Evolutionary conservation across 2,113 vertebrate genomes (phyloP).

Genomic region (Paramormyrops kingsleyae): DNA sequence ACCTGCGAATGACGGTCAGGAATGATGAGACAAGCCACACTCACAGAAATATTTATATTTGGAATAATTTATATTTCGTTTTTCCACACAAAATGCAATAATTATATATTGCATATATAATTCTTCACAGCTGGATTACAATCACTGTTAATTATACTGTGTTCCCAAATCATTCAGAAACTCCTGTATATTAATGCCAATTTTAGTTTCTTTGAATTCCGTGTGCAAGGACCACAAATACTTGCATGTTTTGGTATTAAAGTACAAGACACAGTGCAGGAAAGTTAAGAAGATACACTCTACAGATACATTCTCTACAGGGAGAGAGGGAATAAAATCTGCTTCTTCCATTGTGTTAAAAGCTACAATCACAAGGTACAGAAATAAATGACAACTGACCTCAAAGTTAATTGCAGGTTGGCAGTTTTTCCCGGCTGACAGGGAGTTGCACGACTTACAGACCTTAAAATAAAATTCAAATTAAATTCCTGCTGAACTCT

Average conservation of each 20-base stretch:
- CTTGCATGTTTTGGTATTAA: slow-evolving; percentile 14
- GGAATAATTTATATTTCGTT: slow-evolving; percentile 29
- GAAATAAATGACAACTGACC: background rate
- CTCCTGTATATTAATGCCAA: slow-evolving; percentile 32
- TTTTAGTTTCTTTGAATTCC: slow-evolving; percentile 17
- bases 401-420: background rate
- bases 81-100: slow-evolving; percentile 41
- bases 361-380: background rate
- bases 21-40: background rate
- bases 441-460: background rate
- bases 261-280: slow-evolving; percentile 14
- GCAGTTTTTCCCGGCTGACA: background rate
- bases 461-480: background rate
- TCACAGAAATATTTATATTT: background rate
- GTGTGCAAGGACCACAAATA: slow-evolving; percentile 26
- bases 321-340: background rate
- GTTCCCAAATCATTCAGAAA: slow-evolving; percentile 35
- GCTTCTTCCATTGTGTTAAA: background rate
- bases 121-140: slow-evolving; percentile 33
- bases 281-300: slow-evolving; percentile 11
- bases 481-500: background rate
- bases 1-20: background rate
- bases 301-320: background rate
- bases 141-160: slow-evolving; percentile 28
- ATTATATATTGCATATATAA: slow-evolving; percentile 33